A percentile compares a stretch with the other conserved stretches of the same genome.
These are phyloP conservation scores for Aphyosemion australe DNA, from an alignment of 2,113 vertebrate genomes.

Conservation along the genomic window DNA sequence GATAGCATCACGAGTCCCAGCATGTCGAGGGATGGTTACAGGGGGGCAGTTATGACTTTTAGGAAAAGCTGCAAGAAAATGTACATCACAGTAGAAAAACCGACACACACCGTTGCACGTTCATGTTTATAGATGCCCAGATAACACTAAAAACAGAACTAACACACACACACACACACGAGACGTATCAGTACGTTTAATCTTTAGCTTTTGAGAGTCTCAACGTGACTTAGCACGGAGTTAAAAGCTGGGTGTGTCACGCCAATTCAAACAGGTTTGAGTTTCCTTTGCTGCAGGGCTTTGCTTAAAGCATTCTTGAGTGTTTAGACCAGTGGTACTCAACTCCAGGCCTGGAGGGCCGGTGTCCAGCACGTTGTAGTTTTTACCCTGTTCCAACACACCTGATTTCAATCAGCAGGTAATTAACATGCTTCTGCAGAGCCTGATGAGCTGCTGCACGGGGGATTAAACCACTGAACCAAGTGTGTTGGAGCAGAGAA, in stretches of 20 bases:
- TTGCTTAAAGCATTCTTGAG: conserved; percentile 27
- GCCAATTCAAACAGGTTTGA: conserved; percentile 17
- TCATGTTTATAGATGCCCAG: background rate
- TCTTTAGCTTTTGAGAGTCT: conserved; percentile 3
- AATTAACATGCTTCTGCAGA: no score
- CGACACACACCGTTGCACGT: background rate
- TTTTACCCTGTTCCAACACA: no score
- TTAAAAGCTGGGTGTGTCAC: conserved; percentile 34
- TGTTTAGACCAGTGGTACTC: no score
- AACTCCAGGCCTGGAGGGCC: no score
- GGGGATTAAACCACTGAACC: no score
- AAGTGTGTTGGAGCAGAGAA: no score
- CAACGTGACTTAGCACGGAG: background rate
- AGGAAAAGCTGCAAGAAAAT: background rate
- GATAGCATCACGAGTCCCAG: conserved; percentile 13
- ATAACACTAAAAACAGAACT: background rate
- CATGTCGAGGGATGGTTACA: background rate
- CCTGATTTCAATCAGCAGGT: no score
- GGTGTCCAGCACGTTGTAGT: no score
- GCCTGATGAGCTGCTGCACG: no score
- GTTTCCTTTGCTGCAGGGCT: conserved; percentile 10
- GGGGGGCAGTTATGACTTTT: background rate
- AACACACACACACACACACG: background rate
- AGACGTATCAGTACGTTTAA: background rate
- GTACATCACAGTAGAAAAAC: background rate